Conservation (phyloP, 2,113 vertebrate species). For the Nymphicus hollandicus region DNA sequence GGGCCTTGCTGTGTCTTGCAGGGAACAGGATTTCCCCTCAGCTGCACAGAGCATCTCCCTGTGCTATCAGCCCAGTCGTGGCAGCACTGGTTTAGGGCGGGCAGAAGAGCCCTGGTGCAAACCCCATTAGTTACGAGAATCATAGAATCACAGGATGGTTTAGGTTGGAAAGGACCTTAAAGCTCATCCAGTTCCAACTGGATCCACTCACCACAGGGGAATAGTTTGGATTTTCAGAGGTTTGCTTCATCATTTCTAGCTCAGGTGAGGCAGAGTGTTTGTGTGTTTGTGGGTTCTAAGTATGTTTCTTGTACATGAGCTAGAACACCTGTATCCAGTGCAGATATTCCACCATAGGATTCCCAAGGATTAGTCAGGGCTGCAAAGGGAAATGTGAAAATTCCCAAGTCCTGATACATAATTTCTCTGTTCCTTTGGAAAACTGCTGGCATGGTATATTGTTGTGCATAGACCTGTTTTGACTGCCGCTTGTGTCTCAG, state of each 20-base stretch:
- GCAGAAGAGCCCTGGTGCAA: neutral
- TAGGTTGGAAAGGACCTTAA: neutral
- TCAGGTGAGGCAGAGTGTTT: neutral
- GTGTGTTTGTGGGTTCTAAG: neutral
- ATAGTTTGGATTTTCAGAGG: neutral
- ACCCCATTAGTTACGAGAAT: neutral
- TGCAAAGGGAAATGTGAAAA: neutral
- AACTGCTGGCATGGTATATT: neutral
- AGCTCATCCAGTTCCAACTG: too few relatives aligned
- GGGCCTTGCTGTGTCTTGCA: neutral
- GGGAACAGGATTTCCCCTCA: neutral
- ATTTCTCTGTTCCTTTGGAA: neutral
- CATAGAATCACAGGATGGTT: neutral
- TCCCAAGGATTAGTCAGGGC: neutral
- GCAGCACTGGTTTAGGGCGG: neutral
- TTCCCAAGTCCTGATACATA: neutral
- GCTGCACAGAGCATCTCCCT: neutral
- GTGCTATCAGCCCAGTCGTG: neutral
- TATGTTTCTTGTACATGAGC: neutral
- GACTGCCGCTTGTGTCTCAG: neutral
- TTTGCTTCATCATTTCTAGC: neutral
- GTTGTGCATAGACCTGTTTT: neutral
- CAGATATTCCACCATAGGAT: neutral
- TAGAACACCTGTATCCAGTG: neutral
- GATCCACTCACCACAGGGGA: neutral